Evolutionary conservation across 2,888 invertebrate species (phyloP).

Genomic region (Lithophane semibrunnea): DNA sequence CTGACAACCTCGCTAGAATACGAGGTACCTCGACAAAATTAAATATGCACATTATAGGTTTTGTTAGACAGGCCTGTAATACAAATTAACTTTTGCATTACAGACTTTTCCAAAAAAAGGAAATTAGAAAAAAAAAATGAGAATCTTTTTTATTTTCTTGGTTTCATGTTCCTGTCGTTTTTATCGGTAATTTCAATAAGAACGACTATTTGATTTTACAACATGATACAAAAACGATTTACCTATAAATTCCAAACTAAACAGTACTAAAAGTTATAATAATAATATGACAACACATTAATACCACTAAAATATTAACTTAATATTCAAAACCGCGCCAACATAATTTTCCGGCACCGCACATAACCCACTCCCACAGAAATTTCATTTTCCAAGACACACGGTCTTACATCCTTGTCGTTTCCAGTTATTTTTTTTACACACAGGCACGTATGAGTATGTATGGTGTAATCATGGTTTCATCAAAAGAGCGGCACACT

Average conservation of each 20-base stretch:
- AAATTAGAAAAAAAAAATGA: not conserved
- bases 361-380: slow-evolving; percentile 33
- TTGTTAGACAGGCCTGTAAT: slow-evolving; percentile 22
- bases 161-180: not conserved
- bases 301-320: slow-evolving; percentile 43
- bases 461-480: slow-evolving; percentile 87
- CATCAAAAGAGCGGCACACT: slow-evolving; percentile 85
- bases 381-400: slow-evolving; percentile 38
- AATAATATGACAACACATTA: slow-evolving; percentile 6
- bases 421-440: slow-evolving; percentile 67
- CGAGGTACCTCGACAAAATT: slow-evolving; percentile 45
- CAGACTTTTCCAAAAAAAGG: not conserved
- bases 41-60: slow-evolving; percentile 35
- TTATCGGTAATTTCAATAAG: not conserved
- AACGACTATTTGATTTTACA: not conserved
- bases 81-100: slow-evolving; percentile 17
- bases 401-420: slow-evolving; percentile 45
- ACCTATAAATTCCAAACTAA: not conserved
- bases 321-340: slow-evolving; percentile 41
- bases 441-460: slow-evolving; percentile 73
- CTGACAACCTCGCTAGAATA: slow-evolving; percentile 57
- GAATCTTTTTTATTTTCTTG: not conserved
- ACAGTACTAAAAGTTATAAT: slow-evolving; percentile 6
- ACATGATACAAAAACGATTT: not conserved
- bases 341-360: slow-evolving; percentile 42